Evolutionary conservation across 2,888 invertebrate genomes (phyloP), one percentile per base, ranked within the genome.

Genomic region (Nasonia oneida): DNA sequence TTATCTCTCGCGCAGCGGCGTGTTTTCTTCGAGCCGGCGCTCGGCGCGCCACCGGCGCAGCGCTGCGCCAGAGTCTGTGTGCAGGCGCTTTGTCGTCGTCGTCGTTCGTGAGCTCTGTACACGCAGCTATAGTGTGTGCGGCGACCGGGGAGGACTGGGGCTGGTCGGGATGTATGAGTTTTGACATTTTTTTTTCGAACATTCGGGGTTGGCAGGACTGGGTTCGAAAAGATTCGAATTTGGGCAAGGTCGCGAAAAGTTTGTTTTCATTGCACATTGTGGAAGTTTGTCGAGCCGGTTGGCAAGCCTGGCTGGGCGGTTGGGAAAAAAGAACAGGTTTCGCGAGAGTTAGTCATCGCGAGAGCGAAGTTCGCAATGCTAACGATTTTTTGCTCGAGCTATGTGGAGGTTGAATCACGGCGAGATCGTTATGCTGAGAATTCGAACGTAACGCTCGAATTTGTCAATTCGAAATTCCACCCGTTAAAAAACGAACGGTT

Each of bases 1-100:
- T 61, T 61, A 87, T 61, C 57, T 61, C 57, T 61, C 57, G 57
- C 57, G 57, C 57, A 18, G 53, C 53, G 47, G 53, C 53, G 57
- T 23, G 57, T 23, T 61, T 61, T 61, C 57, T 61, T 61, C 57
- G 57, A 61, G 57, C 57, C 57, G 57, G 57, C 57, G 57, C 57
- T 61, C 57, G 57, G 57, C 57, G 57, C 57, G 57, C 57, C 57
- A 61, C 57, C 57, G 57, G 57, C 57, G 57, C 57, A 8, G 15
- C 53, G 53, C 53, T 18, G 53, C 53, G 53, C 12, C 14, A 3
- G 57, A n/a, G 57, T 61, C 57, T 61, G 57, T 61, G 57, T 61
- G 57, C 53, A 53, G 53, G 4, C 15, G 47, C 47, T 47, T 47
- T 1, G 29, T 29, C 29, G 29, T 29, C 29, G 29, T 29, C 29